phyloP scores from a whole-genome alignment of 2,797 vertebrate species.

The Distichodus sexfasciatus region DNA sequence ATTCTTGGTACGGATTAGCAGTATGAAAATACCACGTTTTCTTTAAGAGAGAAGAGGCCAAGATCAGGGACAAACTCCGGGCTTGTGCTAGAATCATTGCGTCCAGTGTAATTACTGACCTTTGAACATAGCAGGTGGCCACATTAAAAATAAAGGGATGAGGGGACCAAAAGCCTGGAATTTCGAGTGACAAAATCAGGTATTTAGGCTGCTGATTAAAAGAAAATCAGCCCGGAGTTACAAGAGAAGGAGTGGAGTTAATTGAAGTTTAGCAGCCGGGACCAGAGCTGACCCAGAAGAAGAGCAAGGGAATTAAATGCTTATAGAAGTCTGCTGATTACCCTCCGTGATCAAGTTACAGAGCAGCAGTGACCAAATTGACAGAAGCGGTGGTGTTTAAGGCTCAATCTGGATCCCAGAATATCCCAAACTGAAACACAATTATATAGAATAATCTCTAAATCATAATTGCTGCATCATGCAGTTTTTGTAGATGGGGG shows the following conservation, averaged over 20 bases:
- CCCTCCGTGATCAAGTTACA: slow-evolving; percentile 6
- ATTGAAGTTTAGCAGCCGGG: slow-evolving; percentile 23
- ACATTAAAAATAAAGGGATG: no score
- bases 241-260: background rate
- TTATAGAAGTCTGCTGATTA: slow-evolving; percentile 11
- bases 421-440: background rate
- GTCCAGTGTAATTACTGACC: slow-evolving; percentile 1
- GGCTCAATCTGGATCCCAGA: background rate
- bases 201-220: slow-evolving; percentile 18
- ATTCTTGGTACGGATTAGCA: no score
- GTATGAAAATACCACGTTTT: no score
- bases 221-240: background rate
- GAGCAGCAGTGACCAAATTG: background rate
- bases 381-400: background rate
- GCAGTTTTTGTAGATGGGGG: no score
- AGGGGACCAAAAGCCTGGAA: background rate
- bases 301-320: slow-evolving; percentile 12
- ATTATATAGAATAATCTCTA: no score
- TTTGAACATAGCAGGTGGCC: background rate
- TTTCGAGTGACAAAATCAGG: background rate
- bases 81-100: background rate
- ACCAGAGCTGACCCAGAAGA: slow-evolving; percentile 14
- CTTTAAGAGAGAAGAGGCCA: background rate
- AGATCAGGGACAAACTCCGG: background rate
- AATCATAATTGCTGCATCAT: no score